Base-by-base conservation (phyloP, 1,140 invertebrate species). In the Conus ventricosus region DNA sequence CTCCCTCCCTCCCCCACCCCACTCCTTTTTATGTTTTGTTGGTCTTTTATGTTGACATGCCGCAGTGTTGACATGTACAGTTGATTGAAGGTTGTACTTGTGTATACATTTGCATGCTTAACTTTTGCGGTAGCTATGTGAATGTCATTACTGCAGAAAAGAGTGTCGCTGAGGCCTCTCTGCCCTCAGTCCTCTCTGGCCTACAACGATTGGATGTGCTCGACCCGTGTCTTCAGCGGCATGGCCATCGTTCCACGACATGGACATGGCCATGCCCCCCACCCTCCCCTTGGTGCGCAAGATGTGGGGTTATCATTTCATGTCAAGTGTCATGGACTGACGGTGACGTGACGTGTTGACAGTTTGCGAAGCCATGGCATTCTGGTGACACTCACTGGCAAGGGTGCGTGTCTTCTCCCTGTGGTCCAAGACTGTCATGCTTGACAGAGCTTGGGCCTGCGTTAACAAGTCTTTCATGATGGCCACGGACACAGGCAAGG, bases 381-480 rank as follows among this genome's bases (percentile, higher is more conserved):
- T 27, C 76, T 2, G 8, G 57, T 11, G 8, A 60, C 57, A 4
- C 8, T 60, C 15, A 8, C 15, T 6, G 6, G 6, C 0, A 13
- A 13, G 67, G 67, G 13, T 71, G 23, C 10, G 51, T 81, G 13
- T 54, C 10, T 78, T 78, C 8, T 54, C 39, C 10, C 6, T 54
- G 8, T 81, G 5, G 80, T 81, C 80, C 39, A 13, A 54, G 80
- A 6, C 76, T 80, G 76, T 51, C 76, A 20, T 80, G 76, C 23
- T 81, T 15, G 51, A 51, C 80, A 81, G 51, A 54, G 39, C 80
- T 81, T 20, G 80, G 80, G 17, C 51, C 7, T 81, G 67, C 67
- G 10, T 81, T 23, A 81, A 81, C 80, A 81, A 81, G 80, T 81
- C 80, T 81, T 81, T 81, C 80, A 81, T 81, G 80, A 51, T 81